phyloP scores from a whole-genome alignment of 64 coral and sea anemone genomes.

The Catalaphyllia jardinei region DNA sequence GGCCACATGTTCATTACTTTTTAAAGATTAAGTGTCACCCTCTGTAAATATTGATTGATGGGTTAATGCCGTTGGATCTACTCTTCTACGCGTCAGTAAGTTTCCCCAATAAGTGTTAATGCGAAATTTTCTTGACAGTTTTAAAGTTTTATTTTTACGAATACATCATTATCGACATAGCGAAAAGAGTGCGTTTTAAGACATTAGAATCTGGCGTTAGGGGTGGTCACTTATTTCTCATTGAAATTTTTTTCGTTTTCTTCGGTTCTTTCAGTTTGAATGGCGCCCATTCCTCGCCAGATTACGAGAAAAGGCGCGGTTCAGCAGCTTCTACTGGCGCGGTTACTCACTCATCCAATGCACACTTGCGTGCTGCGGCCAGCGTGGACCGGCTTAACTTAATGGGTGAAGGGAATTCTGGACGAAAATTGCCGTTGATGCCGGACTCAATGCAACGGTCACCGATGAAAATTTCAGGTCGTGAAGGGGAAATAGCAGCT shows the following conservation, averaged over 20 bases:
- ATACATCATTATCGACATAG: too few species aligned
- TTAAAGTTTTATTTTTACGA: too few species aligned
- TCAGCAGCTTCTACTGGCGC: constrained; percentile 40
- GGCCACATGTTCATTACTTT: too few species aligned
- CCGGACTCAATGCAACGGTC: constrained; percentile 68
- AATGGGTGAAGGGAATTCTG: constrained; percentile 53
- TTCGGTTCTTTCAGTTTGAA: constrained; percentile 66
- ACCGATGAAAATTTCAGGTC: constrained; percentile 85
- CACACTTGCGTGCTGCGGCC: constrained; percentile 53
- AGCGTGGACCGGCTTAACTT: constrained; percentile 84
- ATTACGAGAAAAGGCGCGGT: constrained; percentile 62
- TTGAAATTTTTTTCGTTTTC: neutral
- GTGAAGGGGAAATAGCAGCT: constrained; percentile 81
- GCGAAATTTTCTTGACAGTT: too few species aligned
- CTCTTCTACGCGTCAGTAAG: too few species aligned
- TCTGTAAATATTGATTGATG: too few species aligned
- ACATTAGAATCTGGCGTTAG: neutral
- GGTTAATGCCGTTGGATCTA: too few species aligned
- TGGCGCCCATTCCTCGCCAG: constrained; percentile 50
- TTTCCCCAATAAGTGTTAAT: too few species aligned
- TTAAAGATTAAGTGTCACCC: too few species aligned
- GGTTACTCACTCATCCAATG: constrained; percentile 23
- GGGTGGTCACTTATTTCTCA: neutral
- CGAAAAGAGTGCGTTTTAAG: too few species aligned
- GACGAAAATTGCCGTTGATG: constrained; percentile 68